Conservation (phyloP, 2,113 vertebrate genomes). For the Zosterops borbonicus region DNA sequence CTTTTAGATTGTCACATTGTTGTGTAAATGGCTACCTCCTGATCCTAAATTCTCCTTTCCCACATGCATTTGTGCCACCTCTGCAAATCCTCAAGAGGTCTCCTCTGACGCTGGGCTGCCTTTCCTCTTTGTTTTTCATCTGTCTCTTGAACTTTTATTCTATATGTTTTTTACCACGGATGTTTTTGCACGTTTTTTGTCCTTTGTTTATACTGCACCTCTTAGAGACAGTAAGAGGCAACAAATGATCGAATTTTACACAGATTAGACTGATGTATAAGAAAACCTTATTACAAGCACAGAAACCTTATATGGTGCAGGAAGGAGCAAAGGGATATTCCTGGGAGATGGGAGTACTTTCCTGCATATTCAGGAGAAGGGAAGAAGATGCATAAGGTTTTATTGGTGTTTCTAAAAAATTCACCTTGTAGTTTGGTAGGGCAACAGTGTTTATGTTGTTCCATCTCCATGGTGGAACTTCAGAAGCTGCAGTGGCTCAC, state of each 20-base stretch:
- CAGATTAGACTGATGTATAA: background rate
- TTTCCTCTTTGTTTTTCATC: background rate
- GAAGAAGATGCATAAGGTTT: background rate
- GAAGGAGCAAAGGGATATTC: background rate
- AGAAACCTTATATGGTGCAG: background rate
- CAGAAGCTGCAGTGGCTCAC: background rate
- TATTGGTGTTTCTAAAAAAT: background rate
- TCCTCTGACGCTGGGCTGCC: background rate
- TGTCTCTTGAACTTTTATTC: background rate
- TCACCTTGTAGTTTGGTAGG: background rate
- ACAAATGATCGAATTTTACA: background rate
- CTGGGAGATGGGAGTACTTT: background rate
- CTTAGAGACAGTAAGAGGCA: background rate
- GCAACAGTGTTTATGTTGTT: background rate
- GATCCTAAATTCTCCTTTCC: background rate
- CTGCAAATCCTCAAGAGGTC: background rate
- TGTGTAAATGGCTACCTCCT: background rate
- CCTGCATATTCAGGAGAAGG: background rate
- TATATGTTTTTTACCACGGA: background rate
- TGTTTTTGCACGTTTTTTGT: background rate
- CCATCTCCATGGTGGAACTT: background rate
- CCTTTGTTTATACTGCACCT: background rate
- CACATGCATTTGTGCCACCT: background rate
- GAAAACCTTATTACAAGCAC: background rate
- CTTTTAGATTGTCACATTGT: background rate